Conservation (phyloP, 2,888 invertebrate species). For the Thymelicus lineola region DNA sequence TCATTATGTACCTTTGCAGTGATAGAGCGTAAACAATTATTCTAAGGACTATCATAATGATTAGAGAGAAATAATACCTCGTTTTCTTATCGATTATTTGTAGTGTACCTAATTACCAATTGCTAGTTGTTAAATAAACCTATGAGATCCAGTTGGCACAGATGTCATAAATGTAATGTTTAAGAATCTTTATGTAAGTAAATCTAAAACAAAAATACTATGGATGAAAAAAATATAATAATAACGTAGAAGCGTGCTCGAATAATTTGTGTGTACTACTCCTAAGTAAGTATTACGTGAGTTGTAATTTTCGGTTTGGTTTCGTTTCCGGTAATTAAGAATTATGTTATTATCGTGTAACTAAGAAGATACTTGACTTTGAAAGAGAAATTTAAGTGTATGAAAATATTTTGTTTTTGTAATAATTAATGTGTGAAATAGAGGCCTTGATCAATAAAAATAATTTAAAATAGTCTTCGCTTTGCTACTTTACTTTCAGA, state of each 20-base stretch:
- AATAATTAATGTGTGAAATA: too few relatives aligned
- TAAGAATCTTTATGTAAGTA: background rate
- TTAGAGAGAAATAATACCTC: background rate
- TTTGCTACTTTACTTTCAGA: too few relatives aligned
- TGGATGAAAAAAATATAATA: background rate
- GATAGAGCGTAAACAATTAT: background rate
- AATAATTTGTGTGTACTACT: background rate
- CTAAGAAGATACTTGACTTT: too few relatives aligned
- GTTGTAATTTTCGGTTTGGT: background rate
- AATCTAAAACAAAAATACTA: background rate
- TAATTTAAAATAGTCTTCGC: too few relatives aligned
- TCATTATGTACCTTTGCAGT: background rate
- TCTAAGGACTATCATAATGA: background rate
- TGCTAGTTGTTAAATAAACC: background rate
- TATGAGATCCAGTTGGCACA: background rate
- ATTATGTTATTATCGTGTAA: too few relatives aligned
- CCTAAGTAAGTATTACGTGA: background rate
- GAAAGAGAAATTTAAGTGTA: too few relatives aligned
- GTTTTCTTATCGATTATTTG: background rate
- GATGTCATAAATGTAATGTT: background rate
- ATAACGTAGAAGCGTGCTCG: background rate
- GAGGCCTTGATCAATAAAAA: too few relatives aligned
- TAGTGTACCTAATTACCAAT: background rate
- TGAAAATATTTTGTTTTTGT: too few relatives aligned
- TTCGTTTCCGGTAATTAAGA: background rate